Evolutionary conservation across 1,140 invertebrate genomes (phyloP).

Genomic region (Acromyrmex echinatior): DNA sequence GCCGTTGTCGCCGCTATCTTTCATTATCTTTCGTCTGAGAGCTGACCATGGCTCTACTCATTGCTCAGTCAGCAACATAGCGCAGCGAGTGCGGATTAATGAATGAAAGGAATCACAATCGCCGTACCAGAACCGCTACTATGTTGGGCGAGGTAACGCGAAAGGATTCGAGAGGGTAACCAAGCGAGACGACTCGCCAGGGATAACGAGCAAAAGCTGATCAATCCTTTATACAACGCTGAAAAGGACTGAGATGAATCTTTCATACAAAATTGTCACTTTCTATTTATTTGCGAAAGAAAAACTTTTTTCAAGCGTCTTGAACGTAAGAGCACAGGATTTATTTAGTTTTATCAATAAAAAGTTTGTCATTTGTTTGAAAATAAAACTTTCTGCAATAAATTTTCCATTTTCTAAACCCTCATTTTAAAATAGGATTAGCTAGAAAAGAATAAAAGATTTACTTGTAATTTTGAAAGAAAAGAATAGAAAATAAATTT

Average conservation of each 20-base stretch:
- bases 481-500: no score
- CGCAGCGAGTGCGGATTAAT: slow-evolving; percentile 68
- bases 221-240: slow-evolving; percentile 23
- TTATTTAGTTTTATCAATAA: neutral
- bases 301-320: slow-evolving; percentile 1
- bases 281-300: neutral
- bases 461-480: no score
- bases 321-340: neutral
- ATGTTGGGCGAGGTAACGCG: slow-evolving; percentile 13
- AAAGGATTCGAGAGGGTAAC: slow-evolving; percentile 28
- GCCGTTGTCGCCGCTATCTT: slow-evolving; percentile 56
- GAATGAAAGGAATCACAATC: slow-evolving; percentile 70
- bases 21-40: slow-evolving; percentile 69
- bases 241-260: slow-evolving; percentile 37
- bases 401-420: no score
- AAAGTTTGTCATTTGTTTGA: no score
- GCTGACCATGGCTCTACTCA: slow-evolving; percentile 55
- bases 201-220: slow-evolving; percentile 57
- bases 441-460: no score
- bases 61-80: slow-evolving; percentile 64
- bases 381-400: no score
- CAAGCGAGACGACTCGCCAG: slow-evolving; percentile 23
- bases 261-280: slow-evolving; percentile 27
- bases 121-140: slow-evolving; percentile 26
- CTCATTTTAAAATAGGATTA: no score